Evolutionary conservation across 1,140 invertebrate species (phyloP).

Genomic region (Whitmania pigra): DNA sequence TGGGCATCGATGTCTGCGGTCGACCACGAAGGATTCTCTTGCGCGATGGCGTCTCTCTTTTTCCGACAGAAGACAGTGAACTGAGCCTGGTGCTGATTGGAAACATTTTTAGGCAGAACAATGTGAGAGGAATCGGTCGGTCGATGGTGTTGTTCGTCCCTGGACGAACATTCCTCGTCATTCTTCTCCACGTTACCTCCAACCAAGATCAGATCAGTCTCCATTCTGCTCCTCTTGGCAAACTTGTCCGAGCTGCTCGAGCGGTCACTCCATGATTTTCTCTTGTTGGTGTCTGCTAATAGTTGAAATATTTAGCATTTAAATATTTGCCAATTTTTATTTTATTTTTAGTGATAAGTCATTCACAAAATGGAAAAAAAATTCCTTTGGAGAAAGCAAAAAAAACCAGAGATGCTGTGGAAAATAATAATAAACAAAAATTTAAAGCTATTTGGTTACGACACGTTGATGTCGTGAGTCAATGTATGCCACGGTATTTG

Average conservation of each 20-base stretch:
- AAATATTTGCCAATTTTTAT: too few species aligned
- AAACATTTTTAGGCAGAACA: neutral
- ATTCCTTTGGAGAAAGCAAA: neutral
- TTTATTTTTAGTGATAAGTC: too few species aligned
- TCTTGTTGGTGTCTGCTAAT: too few species aligned
- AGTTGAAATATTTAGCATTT: too few species aligned
- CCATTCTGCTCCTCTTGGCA: too few species aligned
- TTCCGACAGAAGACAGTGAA: slow-evolving; percentile 40
- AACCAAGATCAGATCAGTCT: too few species aligned
- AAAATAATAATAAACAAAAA: neutral
- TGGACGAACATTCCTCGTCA: too few species aligned
- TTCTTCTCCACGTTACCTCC: too few species aligned
- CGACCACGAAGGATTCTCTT: slow-evolving; percentile 37
- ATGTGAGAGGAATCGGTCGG: slow-evolving; percentile 2
- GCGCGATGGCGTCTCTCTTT: slow-evolving; percentile 31
- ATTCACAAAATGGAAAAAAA: too few species aligned
- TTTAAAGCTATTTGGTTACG: neutral
- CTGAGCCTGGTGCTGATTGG: slow-evolving; percentile 17
- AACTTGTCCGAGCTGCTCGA: too few species aligned
- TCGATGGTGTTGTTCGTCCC: slow-evolving; percentile 7
- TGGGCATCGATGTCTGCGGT: slow-evolving; percentile 33
- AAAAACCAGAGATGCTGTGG: neutral
- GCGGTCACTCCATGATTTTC: too few species aligned
- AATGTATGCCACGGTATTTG: too few species aligned
- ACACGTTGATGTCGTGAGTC: neutral